Percentiles rank a stretch among this genome's conserved stretches.
Evolutionary conservation across 2,797 vertebrate species (phyloP).

Genomic region (Oophaga sylvatica): DNA sequence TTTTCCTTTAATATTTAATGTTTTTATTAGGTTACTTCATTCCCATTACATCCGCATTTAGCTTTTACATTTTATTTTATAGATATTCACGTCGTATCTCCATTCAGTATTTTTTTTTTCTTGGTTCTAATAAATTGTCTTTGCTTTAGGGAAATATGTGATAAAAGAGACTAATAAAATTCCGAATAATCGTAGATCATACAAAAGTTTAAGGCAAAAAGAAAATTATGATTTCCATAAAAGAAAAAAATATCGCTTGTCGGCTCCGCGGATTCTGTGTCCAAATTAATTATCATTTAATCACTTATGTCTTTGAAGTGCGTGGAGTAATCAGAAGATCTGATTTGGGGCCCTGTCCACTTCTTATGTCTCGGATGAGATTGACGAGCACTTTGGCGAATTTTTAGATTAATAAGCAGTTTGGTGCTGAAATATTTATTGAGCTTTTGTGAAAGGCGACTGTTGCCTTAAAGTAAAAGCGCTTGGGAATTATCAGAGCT

Average conservation of each 20-base stretch:
- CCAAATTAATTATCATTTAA: slow-evolving; percentile 47
- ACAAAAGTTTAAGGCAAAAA: slow-evolving; percentile 14
- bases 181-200: slow-evolving; percentile 12
- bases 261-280: neutral
- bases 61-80: neutral
- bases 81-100: neutral
- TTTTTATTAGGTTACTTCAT: neutral
- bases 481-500: neutral
- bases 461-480: neutral
- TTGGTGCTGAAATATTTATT: slow-evolving; percentile 52
- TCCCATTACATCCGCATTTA: neutral
- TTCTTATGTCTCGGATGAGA: slow-evolving; percentile 36
- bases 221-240: slow-evolving; percentile 16
- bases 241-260: neutral
- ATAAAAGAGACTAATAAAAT: slow-evolving; percentile 11
- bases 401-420: slow-evolving; percentile 42
- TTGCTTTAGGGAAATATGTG: neutral
- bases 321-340: slow-evolving; percentile 36
- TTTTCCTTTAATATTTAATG: neutral
- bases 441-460: slow-evolving; percentile 5
- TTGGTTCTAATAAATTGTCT: neutral
- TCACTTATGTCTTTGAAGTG: slow-evolving; percentile 55
- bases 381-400: neutral
- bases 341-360: slow-evolving; percentile 26
- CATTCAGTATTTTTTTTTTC: neutral